Evolutionary conservation across 2,888 invertebrate genomes (phyloP), one percentile per base, ranked within the genome.

Genomic region (Pheosia gnoma): DNA sequence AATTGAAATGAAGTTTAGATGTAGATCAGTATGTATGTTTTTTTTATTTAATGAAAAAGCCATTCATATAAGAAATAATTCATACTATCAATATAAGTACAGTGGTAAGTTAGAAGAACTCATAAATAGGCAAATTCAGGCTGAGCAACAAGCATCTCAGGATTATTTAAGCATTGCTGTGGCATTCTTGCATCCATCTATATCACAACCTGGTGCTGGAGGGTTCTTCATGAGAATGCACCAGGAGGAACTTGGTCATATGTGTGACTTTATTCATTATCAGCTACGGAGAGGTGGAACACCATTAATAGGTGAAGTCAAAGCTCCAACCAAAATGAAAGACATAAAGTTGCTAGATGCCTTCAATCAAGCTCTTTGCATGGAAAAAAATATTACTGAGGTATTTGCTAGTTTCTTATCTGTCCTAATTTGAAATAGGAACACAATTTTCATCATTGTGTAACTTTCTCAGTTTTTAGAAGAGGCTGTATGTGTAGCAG

Each of bases 151-250:
- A 62, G 85, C 85, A 41, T 79, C 81, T 3, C 80, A 82, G 49
- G 75, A 79, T 52, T 86, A 86, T 71, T 74, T 86, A 65, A 77
- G 68, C 25, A 76, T 86, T 62, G 86, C 84, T 45, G 76, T 80
- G 9, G 59, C 61, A 45, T 86, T 85, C 59, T 63, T 83, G 5
- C 82, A 85, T 52, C 77, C 84, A 3, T 69, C 67, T 59, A 62
- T 74, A 36, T 77, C 80, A n/a, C 68, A 70, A 53, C 63, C 70
- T 39, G 86, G 86, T 3, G 75, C 77, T 13, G 84, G 83, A 10
- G 81, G 80, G 0, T 84, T 78, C 61, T 86, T 84, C 60, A 83
- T 86, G 82, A 81, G 72, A 67, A 84, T 86, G 85, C 84, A 80
- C 67, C 67, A 81, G 13, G 85, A 86, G 62, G 85, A 86, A 71